A percentile compares a stretch with the other conserved stretches of the same genome.
Evolutionary conservation across 2,113 vertebrate genomes (phyloP).

Genomic region (Tor tambroides): DNA sequence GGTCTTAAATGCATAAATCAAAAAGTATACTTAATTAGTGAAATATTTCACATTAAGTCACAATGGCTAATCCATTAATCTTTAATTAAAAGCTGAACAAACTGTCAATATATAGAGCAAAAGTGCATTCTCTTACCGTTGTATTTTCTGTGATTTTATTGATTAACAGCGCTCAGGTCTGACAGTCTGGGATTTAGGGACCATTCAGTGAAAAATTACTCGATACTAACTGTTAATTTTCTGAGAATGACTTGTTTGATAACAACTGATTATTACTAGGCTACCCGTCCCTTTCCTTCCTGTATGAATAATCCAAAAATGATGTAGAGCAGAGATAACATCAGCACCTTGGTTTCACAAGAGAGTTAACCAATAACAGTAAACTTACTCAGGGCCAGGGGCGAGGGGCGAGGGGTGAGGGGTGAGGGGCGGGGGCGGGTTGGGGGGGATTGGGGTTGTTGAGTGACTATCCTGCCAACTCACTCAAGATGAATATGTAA

Average conservation of each 20-base stretch:
- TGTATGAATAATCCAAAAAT: background rate
- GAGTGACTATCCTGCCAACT: too few relatives aligned
- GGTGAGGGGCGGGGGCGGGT: too few relatives aligned
- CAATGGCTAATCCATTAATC: background rate
- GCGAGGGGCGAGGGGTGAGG: too few relatives aligned
- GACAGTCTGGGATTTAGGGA: background rate
- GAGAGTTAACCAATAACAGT: background rate
- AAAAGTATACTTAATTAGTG: background rate
- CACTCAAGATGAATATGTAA: too few relatives aligned
- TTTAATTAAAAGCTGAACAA: background rate
- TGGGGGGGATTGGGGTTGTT: too few relatives aligned
- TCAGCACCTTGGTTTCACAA: background rate
- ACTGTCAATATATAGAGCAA: background rate
- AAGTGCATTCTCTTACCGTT: background rate
- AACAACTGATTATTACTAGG: background rate
- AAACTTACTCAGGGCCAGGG: too few relatives aligned
- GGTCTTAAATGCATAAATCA: background rate
- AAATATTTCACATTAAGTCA: background rate
- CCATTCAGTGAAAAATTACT: background rate
- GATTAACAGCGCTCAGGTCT: background rate
- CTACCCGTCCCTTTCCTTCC: conserved; percentile 10
- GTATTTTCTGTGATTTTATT: background rate
- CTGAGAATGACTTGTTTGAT: background rate
- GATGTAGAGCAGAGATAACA: background rate
- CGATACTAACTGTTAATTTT: background rate